These are phyloP conservation scores for Agapornis canus DNA, from an alignment of 2,797 vertebrate species.

Conservation along the genomic window DNA sequence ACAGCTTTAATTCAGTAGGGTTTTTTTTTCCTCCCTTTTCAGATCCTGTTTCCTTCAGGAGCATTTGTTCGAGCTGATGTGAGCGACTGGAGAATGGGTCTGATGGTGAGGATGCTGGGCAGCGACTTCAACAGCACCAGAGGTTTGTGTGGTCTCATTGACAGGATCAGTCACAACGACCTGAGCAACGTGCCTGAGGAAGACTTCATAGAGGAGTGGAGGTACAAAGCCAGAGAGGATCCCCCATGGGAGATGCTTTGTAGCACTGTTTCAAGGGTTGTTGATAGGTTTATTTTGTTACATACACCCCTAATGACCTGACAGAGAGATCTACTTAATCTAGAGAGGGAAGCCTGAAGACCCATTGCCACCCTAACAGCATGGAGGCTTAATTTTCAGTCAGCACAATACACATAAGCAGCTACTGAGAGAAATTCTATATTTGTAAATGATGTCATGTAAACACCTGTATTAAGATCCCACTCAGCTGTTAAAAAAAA, in stretches of 20 bases:
- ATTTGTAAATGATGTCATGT: neutral
- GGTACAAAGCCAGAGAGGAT: conserved; percentile 53
- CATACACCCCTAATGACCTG: neutral
- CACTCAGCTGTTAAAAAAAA: neutral
- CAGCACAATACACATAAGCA: neutral
- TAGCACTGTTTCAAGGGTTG: neutral
- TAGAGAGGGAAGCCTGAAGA: neutral
- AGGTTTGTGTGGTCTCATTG: conserved; percentile 82
- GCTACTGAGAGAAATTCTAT: neutral
- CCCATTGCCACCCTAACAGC: neutral
- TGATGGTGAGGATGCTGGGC: conserved; percentile 75
- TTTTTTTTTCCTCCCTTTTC: neutral
- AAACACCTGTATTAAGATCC: conserved; percentile 31
- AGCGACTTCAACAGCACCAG: conserved; percentile 78
- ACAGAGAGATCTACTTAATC: neutral
- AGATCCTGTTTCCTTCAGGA: conserved; percentile 85
- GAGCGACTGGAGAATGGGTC: conserved; percentile 81
- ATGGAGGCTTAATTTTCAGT: neutral
- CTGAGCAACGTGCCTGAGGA: conserved; percentile 65
- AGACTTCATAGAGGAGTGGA: conserved; percentile 80
- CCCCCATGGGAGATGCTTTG: neutral
- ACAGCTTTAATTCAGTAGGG: neutral
- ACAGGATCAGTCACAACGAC: conserved; percentile 80
- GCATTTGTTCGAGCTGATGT: conserved; percentile 81
- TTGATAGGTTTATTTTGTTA: neutral